phyloP scores from a whole-genome alignment of 1,140 invertebrate species.

The Tigriopus japonicus region DNA sequence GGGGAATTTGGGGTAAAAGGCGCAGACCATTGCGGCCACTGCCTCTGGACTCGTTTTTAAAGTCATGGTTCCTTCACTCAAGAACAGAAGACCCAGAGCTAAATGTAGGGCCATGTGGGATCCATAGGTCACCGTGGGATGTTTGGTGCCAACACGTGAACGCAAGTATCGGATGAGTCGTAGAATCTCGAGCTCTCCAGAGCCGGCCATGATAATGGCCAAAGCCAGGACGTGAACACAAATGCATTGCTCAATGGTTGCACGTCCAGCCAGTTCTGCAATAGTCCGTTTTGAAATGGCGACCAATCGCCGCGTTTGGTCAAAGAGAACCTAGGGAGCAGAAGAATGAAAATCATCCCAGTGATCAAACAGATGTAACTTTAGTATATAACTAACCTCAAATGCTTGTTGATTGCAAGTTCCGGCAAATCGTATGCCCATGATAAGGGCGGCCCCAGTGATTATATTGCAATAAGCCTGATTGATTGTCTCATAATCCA shows the following conservation, averaged over 20 bases:
- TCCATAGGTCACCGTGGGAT: slow-evolving; percentile 50
- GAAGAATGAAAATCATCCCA: neutral
- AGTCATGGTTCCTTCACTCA: slow-evolving; percentile 78
- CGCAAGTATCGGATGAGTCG: slow-evolving; percentile 64
- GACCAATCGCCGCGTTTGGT: slow-evolving; percentile 10
- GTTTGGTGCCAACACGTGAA: slow-evolving; percentile 32
- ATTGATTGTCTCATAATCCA: slow-evolving; percentile 88
- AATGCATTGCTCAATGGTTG: slow-evolving; percentile 70
- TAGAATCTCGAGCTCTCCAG: slow-evolving; percentile 68
- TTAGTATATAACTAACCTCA: too few species aligned
- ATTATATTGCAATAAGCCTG: slow-evolving; percentile 93
- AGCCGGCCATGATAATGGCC: slow-evolving; percentile 79
- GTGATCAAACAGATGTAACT: slow-evolving; percentile 15
- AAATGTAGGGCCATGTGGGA: slow-evolving; percentile 85
- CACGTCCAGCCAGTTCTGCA: slow-evolving; percentile 67
- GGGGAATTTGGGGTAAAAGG: slow-evolving; percentile 91
- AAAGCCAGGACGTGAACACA: slow-evolving; percentile 59
- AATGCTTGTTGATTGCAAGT: slow-evolving; percentile 64
- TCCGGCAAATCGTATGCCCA: slow-evolving; percentile 82
- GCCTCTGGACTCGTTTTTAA: slow-evolving; percentile 60
- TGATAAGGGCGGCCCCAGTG: slow-evolving; percentile 78
- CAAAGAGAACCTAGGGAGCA: neutral
- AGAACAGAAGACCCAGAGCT: slow-evolving; percentile 73
- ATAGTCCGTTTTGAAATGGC: slow-evolving; percentile 24
- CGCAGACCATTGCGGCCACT: slow-evolving; percentile 68